phyloP scores from a whole-genome alignment of 2,888 invertebrate genomes.

The Tinea pellionella region DNA sequence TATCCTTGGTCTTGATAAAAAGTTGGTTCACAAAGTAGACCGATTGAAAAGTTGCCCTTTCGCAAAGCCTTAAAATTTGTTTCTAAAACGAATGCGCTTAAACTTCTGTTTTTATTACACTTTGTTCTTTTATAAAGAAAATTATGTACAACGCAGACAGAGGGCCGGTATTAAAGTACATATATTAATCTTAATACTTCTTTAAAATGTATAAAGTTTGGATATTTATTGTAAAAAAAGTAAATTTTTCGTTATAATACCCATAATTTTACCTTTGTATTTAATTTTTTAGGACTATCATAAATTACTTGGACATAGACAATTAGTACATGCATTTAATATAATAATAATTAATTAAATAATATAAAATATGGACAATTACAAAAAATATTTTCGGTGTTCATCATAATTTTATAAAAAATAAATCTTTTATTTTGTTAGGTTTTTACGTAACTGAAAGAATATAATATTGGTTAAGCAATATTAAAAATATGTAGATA shows the following conservation, averaged over 20 bases:
- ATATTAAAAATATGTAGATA: too few relatives aligned
- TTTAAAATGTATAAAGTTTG: neutral
- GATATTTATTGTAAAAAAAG: neutral
- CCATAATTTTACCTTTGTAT: neutral
- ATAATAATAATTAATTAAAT: too few relatives aligned
- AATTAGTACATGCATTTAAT: too few relatives aligned
- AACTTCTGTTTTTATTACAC: slow-evolving; percentile 20
- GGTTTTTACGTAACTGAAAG: too few relatives aligned
- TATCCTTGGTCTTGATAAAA: neutral
- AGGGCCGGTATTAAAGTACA: neutral
- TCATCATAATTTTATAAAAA: too few relatives aligned
- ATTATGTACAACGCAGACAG: neutral
- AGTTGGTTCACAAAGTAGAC: slow-evolving; percentile 21
- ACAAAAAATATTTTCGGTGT: too few relatives aligned
- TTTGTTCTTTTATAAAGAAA: slow-evolving; percentile 17
- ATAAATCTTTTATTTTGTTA: too few relatives aligned
- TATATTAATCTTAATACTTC: neutral
- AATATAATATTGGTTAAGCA: too few relatives aligned
- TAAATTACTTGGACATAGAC: too few relatives aligned
- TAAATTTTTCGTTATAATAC: neutral
- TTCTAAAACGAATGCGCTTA: slow-evolving; percentile 29
- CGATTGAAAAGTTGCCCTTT: slow-evolving; percentile 50
- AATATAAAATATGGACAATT: too few relatives aligned
- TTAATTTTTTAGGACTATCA: neutral
- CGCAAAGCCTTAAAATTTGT: slow-evolving; percentile 24